Percentiles rank a stretch among this genome's conserved stretches.
Conservation (phyloP, 2,888 invertebrate genomes). For the Mythimna vitellina region DNA sequence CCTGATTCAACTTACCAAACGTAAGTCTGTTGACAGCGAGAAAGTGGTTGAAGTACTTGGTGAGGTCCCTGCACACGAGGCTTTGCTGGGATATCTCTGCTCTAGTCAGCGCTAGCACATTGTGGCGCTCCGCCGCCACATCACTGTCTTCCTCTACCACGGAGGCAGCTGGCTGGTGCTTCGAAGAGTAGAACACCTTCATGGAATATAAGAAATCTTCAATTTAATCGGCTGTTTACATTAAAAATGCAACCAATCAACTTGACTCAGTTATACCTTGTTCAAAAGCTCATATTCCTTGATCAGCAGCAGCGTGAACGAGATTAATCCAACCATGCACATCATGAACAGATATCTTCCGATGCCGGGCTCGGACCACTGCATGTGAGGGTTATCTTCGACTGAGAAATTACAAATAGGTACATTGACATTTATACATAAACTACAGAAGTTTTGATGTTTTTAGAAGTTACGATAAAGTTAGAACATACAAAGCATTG, state of each 20-base stretch:
- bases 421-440: constrained; percentile 15
- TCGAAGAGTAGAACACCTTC: constrained; percentile 77
- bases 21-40: constrained; percentile 95
- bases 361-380: constrained; percentile 93
- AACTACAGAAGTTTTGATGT: background rate
- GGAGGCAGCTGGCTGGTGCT: constrained; percentile 63
- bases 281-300: constrained; percentile 92
- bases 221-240: background rate
- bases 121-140: constrained; percentile 89
- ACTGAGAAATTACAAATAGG: constrained; percentile 71
- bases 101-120: constrained; percentile 83
- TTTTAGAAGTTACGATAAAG: constrained; percentile 3
- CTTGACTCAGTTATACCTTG: constrained; percentile 74
- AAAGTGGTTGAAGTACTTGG: constrained; percentile 93
- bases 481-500: constrained; percentile 16
- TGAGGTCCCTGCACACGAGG: constrained; percentile 92
- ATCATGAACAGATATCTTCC: constrained; percentile 93
- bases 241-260: background rate
- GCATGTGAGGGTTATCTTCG: constrained; percentile 90
- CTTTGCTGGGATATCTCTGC: constrained; percentile 84
- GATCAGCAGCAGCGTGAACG: constrained; percentile 91
- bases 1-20: constrained; percentile 77
- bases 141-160: constrained; percentile 89
- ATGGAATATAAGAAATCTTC: background rate
- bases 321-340: constrained; percentile 89